Base-by-base conservation (phyloP, 2,797 vertebrate species). In the Acanthis flammea region DNA sequence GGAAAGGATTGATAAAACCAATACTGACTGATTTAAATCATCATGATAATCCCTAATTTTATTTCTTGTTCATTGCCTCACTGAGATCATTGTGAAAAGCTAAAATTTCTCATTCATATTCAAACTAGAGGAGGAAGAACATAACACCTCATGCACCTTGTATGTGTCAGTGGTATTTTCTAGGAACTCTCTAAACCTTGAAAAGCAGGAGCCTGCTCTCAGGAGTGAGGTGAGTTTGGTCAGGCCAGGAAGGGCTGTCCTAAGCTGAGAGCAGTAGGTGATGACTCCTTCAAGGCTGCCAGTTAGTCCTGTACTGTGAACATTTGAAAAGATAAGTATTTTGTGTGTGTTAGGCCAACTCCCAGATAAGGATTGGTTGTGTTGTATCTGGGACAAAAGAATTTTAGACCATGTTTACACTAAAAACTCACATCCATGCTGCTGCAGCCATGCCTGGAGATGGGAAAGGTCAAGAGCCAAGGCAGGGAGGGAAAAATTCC, bases 391-490 rank as follows among this genome's bases (percentile, higher is more conserved):
- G 27, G 23, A 27, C n/a, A 45, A 61, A 47, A 66, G 16, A 33
- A 31, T 75, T 86, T 47, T 62, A 72, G 58, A 31, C 28, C 12
- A 42, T 16, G 16, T 53, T 53, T 87, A 44, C 27, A 7, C 24
- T 54, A 22, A 54, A 84, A 78, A 2, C 9, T 42, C 5, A 22
- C 6, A 16, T 39, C 25, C 0, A 0, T 66, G 42, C 53, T 65
- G 54, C 50, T 71, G 45, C 60, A 66, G n/a, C 31, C 0, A 0
- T 53, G 44, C 33, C 78, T 28, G 28, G 44, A 42, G 37, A 31
- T 54, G 61, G 65, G 75, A 76, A 72, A 48, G 19, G 39, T 63
- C 53, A 25, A 45, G 53, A 88, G 51, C 23, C 10, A 14, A 53
- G 57, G 45, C 19, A 53, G 24, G 41, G 41, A 33, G 22, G 61